Conservation (phyloP, 2,888 invertebrate genomes). For the Euclidia mi region DNA sequence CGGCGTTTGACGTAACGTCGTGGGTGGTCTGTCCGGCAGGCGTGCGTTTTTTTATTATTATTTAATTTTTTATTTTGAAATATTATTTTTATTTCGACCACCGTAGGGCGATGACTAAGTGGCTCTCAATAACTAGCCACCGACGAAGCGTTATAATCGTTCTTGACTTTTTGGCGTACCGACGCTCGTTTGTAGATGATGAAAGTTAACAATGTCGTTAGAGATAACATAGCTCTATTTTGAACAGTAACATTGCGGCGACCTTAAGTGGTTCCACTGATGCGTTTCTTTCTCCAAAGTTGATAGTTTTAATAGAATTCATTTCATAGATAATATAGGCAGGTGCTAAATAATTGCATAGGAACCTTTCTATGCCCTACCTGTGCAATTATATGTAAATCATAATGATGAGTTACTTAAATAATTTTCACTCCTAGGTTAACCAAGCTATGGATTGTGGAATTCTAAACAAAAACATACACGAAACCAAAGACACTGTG, state of each 20-base stretch:
- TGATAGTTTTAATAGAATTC: too few species aligned
- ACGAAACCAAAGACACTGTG: conserved; percentile 59
- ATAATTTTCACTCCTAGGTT: conserved; percentile 37
- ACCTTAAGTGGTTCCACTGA: too few species aligned
- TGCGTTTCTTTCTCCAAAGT: too few species aligned
- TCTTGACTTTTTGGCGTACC: conserved; percentile 68
- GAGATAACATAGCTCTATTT: background rate
- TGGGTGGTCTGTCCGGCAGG: conserved; percentile 84
- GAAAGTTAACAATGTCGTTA: conserved; percentile 26
- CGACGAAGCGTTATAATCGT: conserved; percentile 80
- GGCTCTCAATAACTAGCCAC: conserved; percentile 85
- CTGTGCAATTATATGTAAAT: background rate
- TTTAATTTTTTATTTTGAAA: conserved; percentile 74
- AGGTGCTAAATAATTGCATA: too few species aligned
- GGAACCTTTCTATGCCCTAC: too few species aligned
- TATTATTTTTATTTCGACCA: conserved; percentile 70
- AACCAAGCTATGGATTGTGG: conserved; percentile 69
- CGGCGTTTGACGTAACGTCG: conserved; percentile 80
- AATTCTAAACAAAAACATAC: conserved; percentile 56
- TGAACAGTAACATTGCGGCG: background rate
- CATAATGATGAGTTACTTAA: background rate
- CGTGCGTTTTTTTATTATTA: conserved; percentile 62
- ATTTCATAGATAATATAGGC: too few species aligned
- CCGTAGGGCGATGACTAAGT: conserved; percentile 83
- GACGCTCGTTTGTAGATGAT: conserved; percentile 13